Evolutionary conservation across 2,888 invertebrate genomes (phyloP).

Genomic region (Magallana nippona): DNA sequence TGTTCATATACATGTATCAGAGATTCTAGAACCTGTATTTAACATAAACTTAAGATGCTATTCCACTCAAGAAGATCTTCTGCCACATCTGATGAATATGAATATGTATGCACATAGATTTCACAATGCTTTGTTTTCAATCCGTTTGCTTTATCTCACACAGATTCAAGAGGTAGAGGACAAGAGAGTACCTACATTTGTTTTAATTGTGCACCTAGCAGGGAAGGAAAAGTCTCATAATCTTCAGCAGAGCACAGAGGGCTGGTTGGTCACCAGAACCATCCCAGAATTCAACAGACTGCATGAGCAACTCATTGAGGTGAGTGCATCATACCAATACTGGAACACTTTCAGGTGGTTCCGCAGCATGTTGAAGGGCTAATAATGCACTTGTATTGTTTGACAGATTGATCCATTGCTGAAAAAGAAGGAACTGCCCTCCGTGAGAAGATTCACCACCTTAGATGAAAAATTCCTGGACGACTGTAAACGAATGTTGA

Average conservation of each 20-base stretch:
- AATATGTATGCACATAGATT: too few species aligned
- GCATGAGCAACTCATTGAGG: constrained; percentile 87
- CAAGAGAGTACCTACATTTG: constrained; percentile 74
- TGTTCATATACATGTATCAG: too few species aligned
- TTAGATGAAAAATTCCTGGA: constrained; percentile 88
- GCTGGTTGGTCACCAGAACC: constrained; percentile 80
- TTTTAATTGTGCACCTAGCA: constrained; percentile 75
- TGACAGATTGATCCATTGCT: constrained; percentile 87
- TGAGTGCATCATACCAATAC: constrained; percentile 47
- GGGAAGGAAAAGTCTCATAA: constrained; percentile 59
- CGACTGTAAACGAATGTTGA: constrained; percentile 90
- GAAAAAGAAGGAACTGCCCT: constrained; percentile 90
- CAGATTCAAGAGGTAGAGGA: constrained; percentile 83
- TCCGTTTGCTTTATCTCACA: neutral
- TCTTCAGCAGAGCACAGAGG: constrained; percentile 73
- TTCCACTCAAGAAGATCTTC: neutral
- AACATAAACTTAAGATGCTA: too few species aligned
- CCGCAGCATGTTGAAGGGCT: too few species aligned
- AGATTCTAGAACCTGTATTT: too few species aligned
- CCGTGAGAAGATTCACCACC: constrained; percentile 89
- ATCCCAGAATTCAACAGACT: constrained; percentile 87
- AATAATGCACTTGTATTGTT: neutral
- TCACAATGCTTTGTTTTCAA: too few species aligned
- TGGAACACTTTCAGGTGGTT: too few species aligned
- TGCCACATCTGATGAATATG: neutral